Evolutionary conservation across 2,113 vertebrate genomes (phyloP).

Genomic region (Salvelinus sp.): DNA sequence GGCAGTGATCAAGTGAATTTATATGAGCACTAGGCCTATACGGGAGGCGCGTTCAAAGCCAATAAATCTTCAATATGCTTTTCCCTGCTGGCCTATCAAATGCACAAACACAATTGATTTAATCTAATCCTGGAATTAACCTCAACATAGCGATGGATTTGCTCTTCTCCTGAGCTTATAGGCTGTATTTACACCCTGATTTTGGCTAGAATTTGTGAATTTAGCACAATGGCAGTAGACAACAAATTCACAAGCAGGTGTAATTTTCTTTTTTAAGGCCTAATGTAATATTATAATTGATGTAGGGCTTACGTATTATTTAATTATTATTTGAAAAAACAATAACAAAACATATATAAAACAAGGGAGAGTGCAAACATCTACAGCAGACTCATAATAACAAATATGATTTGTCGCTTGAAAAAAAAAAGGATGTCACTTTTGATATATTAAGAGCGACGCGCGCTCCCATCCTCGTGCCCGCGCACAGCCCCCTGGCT

Average conservation of each 20-base stretch:
- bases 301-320: no score
- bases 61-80: conserved; percentile 67
- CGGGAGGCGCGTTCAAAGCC: conserved; percentile 35
- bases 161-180: neutral
- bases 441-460: conserved; percentile 75
- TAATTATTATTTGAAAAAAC: no score
- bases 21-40: conserved; percentile 19
- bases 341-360: neutral
- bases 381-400: conserved; percentile 3
- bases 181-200: no score
- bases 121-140: conserved; percentile 70
- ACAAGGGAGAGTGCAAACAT: neutral
- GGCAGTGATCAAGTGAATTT: conserved; percentile 34
- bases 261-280: no score
- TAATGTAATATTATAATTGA: no score
- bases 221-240: no score
- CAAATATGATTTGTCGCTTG: conserved; percentile 51
- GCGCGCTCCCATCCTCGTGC: conserved; percentile 62
- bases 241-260: no score
- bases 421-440: conserved; percentile 76
- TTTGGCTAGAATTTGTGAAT: no score
- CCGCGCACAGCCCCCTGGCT: conserved; percentile 80
- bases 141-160: conserved; percentile 42
- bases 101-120: conserved; percentile 69
- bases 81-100: conserved; percentile 53